Conservation (phyloP, 2,113 vertebrate genomes). For the Melanerpes formicivorus region DNA sequence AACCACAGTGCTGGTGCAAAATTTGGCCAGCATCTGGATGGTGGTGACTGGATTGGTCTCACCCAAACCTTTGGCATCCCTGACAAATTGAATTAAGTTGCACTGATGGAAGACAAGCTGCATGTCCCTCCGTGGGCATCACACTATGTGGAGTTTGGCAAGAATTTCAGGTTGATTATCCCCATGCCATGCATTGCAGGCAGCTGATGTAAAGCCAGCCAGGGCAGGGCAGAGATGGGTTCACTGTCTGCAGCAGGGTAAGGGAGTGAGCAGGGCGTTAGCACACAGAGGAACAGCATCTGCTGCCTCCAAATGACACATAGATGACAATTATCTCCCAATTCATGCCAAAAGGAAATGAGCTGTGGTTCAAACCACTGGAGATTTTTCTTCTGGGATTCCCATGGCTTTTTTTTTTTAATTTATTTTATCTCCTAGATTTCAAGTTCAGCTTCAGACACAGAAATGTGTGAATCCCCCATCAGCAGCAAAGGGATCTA, state of each 20-base stretch:
- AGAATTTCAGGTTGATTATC: not conserved
- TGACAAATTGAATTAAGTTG: conserved; percentile 24
- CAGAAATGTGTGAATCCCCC: conserved; percentile 30
- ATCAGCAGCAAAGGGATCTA: conserved; percentile 27
- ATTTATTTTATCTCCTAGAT: conserved; percentile 33
- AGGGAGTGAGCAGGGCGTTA: accelerated
- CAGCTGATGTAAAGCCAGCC: not conserved
- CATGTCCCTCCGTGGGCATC: not conserved
- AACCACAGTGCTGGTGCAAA: not conserved
- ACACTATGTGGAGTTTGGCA: not conserved
- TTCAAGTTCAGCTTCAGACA: conserved; percentile 44
- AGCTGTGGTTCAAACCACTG: not conserved
- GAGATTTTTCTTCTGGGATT: conserved; percentile 28
- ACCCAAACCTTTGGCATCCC: not conserved
- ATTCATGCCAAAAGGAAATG: conserved; percentile 29
- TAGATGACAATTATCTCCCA: not conserved
- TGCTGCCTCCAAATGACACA: not conserved
- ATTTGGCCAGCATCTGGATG: accelerated
- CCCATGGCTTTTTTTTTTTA: not conserved
- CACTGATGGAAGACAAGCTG: not conserved
- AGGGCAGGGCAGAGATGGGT: not conserved
- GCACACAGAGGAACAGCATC: not conserved
- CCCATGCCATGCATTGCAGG: accelerated
- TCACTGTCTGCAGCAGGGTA: not conserved
- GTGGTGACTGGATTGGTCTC: accelerated